Base-by-base conservation (phyloP, 2,797 vertebrate genomes). In the Coregonus suidteri region DNA sequence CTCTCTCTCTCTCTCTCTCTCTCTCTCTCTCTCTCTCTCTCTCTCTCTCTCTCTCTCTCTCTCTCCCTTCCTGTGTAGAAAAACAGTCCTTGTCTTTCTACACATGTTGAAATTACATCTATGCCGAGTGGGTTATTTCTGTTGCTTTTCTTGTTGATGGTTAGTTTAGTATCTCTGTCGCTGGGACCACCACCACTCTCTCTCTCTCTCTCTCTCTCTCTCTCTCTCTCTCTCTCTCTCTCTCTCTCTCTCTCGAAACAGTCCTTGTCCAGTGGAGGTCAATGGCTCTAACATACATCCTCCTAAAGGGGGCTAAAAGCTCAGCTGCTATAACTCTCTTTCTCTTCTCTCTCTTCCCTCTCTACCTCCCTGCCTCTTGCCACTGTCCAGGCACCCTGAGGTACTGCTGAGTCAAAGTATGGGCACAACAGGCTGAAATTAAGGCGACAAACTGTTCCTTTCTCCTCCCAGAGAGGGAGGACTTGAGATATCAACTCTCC, bases 281-380 rank as follows among this genome's bases (percentile, higher is more conserved):
- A 94, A 91, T 89, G 88, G 90, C 92, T 93, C 92, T 92, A 93
- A 86, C 91, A 94, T 90, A 87, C 84, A 87, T 86, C 34, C 41
- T 47, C 41, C 76, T 83, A 56, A 83, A 65, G 80, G 76, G 65
- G 82, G 64, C 76, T 81, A 73, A 86, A 85, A 81, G 78, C 79
- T 76, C 74, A 69, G 79, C 75, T 74, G 78, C 79, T 70, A 74
- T 71, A 81, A 79, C 77, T 81, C 78, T 82, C 37, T n/a, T 54
- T 31, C 67, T 65, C 59, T 16, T 25, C 25, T 25, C 25, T 25
- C 25, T 25, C 37, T 16, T 54, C 25, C 6, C 34, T 47, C 7
- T 20, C 41, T 30, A 3, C 25, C 37, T 6, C 67, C 73, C 18
- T 20, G 37, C 76, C 25, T 77, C 80, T 64, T 34, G 7, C 62